These are phyloP conservation scores for Leptobrachium leishanense DNA, from an alignment of 2,113 vertebrate species.

Conservation along the genomic window DNA sequence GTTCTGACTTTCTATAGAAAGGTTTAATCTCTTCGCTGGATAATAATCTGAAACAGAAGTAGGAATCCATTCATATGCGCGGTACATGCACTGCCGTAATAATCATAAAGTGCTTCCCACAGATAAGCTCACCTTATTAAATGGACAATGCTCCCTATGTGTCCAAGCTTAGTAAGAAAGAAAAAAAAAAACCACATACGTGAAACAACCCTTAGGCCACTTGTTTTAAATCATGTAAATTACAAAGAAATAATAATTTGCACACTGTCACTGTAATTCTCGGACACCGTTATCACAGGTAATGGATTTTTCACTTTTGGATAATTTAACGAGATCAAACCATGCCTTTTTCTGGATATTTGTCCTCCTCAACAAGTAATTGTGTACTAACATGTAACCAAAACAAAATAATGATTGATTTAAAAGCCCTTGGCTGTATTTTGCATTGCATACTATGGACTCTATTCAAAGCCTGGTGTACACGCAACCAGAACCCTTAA, in stretches of 20 bases:
- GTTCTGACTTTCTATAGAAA: not conserved
- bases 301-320: no score
- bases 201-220: not conserved
- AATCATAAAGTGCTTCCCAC: not conserved
- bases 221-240: not conserved
- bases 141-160: not conserved
- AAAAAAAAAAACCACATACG: not conserved
- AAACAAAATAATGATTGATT: no score
- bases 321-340: no score
- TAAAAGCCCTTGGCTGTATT: no score
- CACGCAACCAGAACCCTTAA: no score
- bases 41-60: not conserved
- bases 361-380: no score
- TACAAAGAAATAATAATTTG: not conserved
- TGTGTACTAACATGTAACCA: no score
- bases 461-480: no score
- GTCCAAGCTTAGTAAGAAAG: not conserved
- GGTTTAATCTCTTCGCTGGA: not conserved
- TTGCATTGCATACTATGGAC: no score
- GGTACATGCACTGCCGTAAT: not conserved
- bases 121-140: not conserved
- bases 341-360: no score
- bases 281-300: no score
- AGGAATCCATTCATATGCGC: not conserved
- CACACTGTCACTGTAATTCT: no score